phyloP scores from a whole-genome alignment of 2,113 vertebrate genomes.

The Speoplatyrhinus poulsoni region DNA sequence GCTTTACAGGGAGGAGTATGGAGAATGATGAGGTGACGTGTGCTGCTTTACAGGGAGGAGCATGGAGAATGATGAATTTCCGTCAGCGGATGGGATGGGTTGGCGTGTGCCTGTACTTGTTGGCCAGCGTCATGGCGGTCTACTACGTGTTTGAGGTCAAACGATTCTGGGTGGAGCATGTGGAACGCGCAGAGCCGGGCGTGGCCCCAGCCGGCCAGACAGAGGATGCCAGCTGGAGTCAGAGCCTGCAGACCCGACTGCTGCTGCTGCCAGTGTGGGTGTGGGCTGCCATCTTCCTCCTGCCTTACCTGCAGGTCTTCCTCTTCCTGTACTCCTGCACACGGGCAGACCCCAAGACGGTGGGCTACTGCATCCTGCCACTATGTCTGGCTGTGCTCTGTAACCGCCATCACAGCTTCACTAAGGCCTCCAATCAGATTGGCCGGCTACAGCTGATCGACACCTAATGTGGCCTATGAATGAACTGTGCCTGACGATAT shows the following conservation, averaged over 20 bases:
- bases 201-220: constrained; percentile 40
- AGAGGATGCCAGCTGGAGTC: constrained; percentile 49
- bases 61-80: constrained; percentile 99
- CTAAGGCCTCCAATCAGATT: constrained; percentile 89
- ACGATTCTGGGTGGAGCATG: constrained; percentile 85
- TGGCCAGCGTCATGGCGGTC: constrained; percentile 84
- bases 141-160: constrained; percentile 96
- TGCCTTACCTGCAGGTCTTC: constrained; percentile 96
- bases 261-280: constrained; percentile 90
- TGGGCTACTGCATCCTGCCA: constrained; percentile 95
- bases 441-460: constrained; percentile 88
- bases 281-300: constrained; percentile 88
- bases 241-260: constrained; percentile 78
- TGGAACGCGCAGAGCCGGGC: constrained; percentile 69
- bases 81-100: constrained; percentile 98
- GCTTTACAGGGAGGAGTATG: constrained; percentile 81
- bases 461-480: constrained; percentile 72
- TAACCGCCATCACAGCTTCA: constrained; percentile 86
- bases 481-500: background rate
- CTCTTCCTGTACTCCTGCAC: constrained; percentile 98
- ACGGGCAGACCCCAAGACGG: constrained; percentile 88
- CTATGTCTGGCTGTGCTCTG: constrained; percentile 91
- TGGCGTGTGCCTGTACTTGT: constrained; percentile 87
- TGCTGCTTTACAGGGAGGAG: constrained; percentile 67
- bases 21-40: constrained; percentile 96